Conservation (phyloP, 2,888 invertebrate genomes). For the Cetonia aurata region DNA sequence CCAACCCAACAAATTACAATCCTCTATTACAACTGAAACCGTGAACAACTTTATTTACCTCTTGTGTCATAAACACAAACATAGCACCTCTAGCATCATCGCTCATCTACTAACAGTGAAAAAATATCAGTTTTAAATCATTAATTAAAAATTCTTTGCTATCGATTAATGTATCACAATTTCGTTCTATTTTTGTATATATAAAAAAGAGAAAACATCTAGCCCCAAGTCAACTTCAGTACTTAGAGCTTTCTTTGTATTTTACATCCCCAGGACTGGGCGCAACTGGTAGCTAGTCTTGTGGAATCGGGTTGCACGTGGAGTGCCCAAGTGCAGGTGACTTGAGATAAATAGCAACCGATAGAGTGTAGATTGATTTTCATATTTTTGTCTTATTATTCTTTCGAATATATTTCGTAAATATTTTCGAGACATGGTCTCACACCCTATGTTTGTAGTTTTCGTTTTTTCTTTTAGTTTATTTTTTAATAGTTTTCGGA, state of each 20-base stretch:
- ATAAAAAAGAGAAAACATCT: no score
- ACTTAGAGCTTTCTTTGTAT: slow-evolving; percentile 23
- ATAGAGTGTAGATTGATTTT: slow-evolving; percentile 26
- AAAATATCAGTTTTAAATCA: no score
- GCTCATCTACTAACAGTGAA: no score
- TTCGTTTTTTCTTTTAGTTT: slow-evolving; percentile 21
- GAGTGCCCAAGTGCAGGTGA: slow-evolving; percentile 84
- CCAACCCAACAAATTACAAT: no score
- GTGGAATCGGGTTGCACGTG: slow-evolving; percentile 87
- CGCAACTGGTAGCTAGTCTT: slow-evolving; percentile 87
- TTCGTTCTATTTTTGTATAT: no score
- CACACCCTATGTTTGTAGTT: slow-evolving; percentile 22
- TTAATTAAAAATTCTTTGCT: no score
- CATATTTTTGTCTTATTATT: not conserved
- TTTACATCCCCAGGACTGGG: slow-evolving; percentile 76
- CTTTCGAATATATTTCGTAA: slow-evolving; percentile 1
- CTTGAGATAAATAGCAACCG: slow-evolving; percentile 49
- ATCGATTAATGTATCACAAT: no score
- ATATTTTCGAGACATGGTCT: not conserved
- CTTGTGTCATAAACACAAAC: no score
- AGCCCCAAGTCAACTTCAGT: no score
- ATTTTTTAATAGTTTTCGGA: slow-evolving; percentile 18
- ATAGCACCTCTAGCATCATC: no score
- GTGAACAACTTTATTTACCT: no score
- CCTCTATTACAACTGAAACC: no score